Conservation (phyloP, 2,888 invertebrate genomes). For the Blastobasis lacticolella region DNA sequence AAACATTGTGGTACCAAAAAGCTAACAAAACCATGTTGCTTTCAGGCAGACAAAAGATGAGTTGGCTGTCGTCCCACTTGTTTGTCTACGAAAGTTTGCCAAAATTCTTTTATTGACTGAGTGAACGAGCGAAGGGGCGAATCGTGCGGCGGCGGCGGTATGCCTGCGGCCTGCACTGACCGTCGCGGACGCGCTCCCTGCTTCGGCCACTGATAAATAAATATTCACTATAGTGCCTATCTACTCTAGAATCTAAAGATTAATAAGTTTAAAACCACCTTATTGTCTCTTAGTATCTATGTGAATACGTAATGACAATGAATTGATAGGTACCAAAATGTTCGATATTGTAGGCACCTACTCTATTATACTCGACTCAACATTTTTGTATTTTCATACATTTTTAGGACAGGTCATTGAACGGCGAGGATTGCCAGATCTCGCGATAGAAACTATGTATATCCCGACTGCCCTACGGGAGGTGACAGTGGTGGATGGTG, state of each 20-base stretch:
- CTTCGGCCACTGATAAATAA: background rate
- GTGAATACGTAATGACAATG: no score
- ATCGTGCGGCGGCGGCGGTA: conserved; percentile 47
- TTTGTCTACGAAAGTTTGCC: conserved; percentile 71
- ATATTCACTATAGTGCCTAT: no score
- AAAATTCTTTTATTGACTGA: conserved; percentile 71
- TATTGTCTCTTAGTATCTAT: no score
- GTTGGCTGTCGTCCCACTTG: conserved; percentile 70
- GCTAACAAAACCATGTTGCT: conserved; percentile 61
- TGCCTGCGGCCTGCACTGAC: conserved; percentile 15
- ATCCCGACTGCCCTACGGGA: conserved; percentile 70
- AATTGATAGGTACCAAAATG: no score
- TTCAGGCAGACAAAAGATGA: conserved; percentile 69
- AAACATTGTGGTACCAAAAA: conserved; percentile 53
- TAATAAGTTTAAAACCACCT: no score
- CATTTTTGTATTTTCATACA: conserved; percentile 25
- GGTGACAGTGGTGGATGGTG: conserved; percentile 74
- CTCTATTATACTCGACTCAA: background rate
- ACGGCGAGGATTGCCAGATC: conserved; percentile 67
- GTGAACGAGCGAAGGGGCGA: conserved; percentile 51
- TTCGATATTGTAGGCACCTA: no score
- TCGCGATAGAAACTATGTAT: conserved; percentile 67
- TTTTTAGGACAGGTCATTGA: conserved; percentile 65
- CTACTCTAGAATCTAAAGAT: no score
- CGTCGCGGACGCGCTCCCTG: background rate